Evolutionary conservation across 2,113 vertebrate genomes (phyloP), one percentile per base, ranked within the genome.

Genomic region (Aldabrachelys gigantea): DNA sequence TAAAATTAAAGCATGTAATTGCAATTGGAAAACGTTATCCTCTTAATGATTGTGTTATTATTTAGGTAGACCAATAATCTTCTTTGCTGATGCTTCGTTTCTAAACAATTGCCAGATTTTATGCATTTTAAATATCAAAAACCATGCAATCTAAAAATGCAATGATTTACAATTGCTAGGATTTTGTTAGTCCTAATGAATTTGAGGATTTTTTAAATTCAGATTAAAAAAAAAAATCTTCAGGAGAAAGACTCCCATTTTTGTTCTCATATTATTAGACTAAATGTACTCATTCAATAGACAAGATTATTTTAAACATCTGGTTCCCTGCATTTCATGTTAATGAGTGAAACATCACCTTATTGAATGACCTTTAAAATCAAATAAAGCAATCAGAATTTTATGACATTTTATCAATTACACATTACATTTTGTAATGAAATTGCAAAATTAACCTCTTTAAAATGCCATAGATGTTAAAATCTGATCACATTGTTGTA

Each of bases 1-100:
- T 98, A 98, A 98, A 98, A 98, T 98, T 98, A 98, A 98, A 98
- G 98, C 96, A 98, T 98, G 97, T 98, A 98, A 98, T 98, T 98
- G 98, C 98, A 98, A 98, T 97, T 98, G 97, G 97, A 98, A 98
- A 98, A 98, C 96, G 95, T 98, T 98, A 98, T 98, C 97, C 96
- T 98, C 95, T 97, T 98, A 98, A 98, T 97, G 96, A 96, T 91
- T 97, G 97, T 94, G 98, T 98, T 98, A 98, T 98, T 98, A 98
- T 97, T 98, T 98, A 96, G 97, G 89, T 97, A 98, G 97, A 97
- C 97, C 96, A 97, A 97, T 98, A 98, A 98, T 98, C 97, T 72
- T 97, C 95, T 98, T 97, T 98, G 96, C 96, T 97, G 96, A 98
- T 97, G 89, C 90, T 94, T 97, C 94, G 95, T 97, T 98, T 98